Base-by-base conservation (phyloP, 2,888 invertebrate species). In the Lepidocyrtoides sp. region DNA sequence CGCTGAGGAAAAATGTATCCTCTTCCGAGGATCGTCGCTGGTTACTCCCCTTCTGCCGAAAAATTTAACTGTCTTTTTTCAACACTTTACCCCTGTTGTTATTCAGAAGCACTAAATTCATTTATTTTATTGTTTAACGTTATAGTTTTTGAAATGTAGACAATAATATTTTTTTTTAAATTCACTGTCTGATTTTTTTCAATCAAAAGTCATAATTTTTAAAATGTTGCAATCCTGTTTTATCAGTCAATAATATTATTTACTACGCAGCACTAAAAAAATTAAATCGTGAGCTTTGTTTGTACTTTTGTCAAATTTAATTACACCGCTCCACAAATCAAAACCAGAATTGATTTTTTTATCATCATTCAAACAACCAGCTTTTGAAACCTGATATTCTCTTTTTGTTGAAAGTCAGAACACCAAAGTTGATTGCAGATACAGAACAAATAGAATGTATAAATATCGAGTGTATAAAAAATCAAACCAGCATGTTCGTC, bases 1-100 rank as follows among this genome's bases (percentile, higher is more conserved):
- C 91, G 91, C 93, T 82, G 89, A 69, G 48, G 3, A 23, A 84
- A 84, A 84, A 86, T 66, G 29, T 32, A 63, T 84, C 87, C 87
- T 81, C 87, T 48, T 48, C 41, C 79, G 79, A 79, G 79, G 79
- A 79, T 79, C 29, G 32, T 57, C 32, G 79, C 36, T 17, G 23
- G 0, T 57, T 57, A 17, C 26, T 75, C 48, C 48, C 75, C 48
- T 75, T 12, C 20, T 75, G 23, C n/a, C 44, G 48, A 48, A 75
- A 26, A 41, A 63, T 26, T 14, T n/a, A 72, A 72, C 44, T 26
- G 48, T 51, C 75, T 48, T 75, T 48, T n/a, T 44, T 44, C 48
- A 75, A 26, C 75, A 75, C 10, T 75, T 12, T n/a, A 75, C 44
- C 26, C 2, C 26, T 75, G 48, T 75, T 26, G 2, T 48, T 44